phyloP scores from a whole-genome alignment of 2,113 vertebrate genomes.

The Dicaeum eximium region DNA sequence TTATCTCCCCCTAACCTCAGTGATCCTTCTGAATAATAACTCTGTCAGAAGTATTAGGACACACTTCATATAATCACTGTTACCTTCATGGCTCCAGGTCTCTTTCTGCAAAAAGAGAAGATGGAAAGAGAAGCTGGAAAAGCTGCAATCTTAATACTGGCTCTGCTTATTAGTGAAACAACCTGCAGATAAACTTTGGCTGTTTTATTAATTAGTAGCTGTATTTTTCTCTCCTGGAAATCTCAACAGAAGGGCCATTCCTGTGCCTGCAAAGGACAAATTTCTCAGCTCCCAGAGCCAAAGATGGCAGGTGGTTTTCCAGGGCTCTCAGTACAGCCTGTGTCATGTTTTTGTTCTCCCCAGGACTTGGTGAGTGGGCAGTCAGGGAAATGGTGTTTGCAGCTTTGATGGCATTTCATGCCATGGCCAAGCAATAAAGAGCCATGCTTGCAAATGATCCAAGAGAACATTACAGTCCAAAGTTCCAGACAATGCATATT shows the following conservation, averaged over 20 bases:
- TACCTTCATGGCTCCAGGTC: not conserved
- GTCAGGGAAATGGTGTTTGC: not conserved
- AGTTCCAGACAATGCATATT: not conserved
- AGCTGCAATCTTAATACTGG: not conserved
- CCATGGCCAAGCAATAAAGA: not conserved
- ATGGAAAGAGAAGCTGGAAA: not conserved
- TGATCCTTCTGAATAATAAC: not conserved
- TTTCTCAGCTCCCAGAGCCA: not conserved
- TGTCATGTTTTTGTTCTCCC: not conserved
- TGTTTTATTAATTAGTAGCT: not conserved
- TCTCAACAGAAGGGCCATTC: not conserved
- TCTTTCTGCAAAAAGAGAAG: not conserved
- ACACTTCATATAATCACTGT: not conserved
- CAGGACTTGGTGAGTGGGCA: not conserved
- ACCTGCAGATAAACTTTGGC: not conserved
- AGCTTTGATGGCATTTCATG: not conserved
- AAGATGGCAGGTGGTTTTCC: constrained; percentile 13
- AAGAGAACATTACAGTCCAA: not conserved
- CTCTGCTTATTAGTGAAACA: not conserved
- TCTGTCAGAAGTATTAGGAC: not conserved
- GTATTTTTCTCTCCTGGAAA: not conserved
- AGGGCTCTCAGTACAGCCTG: not conserved
- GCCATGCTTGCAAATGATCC: not conserved
- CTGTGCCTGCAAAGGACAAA: not conserved
- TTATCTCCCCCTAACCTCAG: not conserved